Evolutionary conservation across 2,888 invertebrate species (phyloP).

Genomic region (Cheiracanthium punctorium): DNA sequence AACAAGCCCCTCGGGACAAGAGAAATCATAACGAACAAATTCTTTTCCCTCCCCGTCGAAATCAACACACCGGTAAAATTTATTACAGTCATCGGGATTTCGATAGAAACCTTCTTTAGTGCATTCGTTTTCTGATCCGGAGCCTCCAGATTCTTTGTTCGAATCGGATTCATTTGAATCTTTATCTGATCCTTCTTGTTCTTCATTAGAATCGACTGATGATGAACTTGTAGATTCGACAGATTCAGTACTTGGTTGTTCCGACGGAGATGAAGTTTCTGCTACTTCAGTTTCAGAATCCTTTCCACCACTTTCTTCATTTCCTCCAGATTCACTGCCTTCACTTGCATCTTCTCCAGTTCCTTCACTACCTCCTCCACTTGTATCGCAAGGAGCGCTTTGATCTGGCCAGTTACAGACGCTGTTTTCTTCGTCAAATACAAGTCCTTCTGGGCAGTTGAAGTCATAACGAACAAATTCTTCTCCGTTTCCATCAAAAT

Average conservation of each 20-base stretch:
- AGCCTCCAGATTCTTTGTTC: background rate
- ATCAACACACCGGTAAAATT: conserved; percentile 88
- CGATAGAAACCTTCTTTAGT: conserved; percentile 65
- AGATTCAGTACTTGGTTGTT: background rate
- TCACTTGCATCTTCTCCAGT: background rate
- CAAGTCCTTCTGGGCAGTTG: conserved; percentile 86
- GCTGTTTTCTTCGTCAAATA: conserved; percentile 80
- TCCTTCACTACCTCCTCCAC: conserved; percentile 48
- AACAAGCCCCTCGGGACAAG: conserved; percentile 86
- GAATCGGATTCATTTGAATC: background rate
- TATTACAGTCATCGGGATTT: conserved; percentile 72
- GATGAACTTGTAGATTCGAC: conserved; percentile 10
- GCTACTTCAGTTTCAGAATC: background rate
- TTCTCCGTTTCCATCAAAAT: conserved; percentile 84
- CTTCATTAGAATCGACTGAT: background rate
- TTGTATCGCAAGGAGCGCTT: conserved; percentile 84
- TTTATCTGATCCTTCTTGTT: conserved; percentile 1
- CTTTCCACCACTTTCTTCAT: background rate
- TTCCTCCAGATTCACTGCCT: background rate
- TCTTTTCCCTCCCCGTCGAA: conserved; percentile 85
- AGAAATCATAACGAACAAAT: conserved; percentile 87
- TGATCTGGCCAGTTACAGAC: conserved; percentile 87
- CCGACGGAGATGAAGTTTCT: background rate
- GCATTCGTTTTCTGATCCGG: conserved; percentile 34
- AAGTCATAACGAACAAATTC: conserved; percentile 82